Evolutionary conservation across 2,888 invertebrate genomes (phyloP).

Genomic region (Dryomyza anilis): DNA sequence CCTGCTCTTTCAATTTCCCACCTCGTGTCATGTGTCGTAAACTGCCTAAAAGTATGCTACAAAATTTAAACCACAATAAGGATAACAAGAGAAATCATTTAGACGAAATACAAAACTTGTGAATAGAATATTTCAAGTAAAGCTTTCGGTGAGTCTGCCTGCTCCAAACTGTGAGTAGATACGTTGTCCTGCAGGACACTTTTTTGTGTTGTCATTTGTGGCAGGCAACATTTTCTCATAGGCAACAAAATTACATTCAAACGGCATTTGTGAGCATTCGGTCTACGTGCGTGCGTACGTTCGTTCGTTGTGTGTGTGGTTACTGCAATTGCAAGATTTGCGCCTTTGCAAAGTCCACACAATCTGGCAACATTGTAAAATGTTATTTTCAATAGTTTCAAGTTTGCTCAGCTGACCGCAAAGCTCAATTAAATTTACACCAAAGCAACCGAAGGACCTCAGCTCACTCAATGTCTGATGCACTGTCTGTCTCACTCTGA

Average conservation of each 20-base stretch:
- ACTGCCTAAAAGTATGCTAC: constrained; percentile 6
- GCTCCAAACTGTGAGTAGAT: no score
- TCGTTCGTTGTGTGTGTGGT: neutral
- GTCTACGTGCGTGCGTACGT: no score
- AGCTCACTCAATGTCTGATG: neutral
- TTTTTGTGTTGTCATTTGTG: constrained; percentile 4
- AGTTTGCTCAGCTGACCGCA: constrained; percentile 15
- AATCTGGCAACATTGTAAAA: constrained; percentile 4
- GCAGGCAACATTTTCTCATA: constrained; percentile 28
- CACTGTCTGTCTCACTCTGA: neutral
- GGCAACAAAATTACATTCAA: constrained; percentile 3
- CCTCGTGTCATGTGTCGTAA: neutral
- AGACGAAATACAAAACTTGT: constrained; percentile 25
- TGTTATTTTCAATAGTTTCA: constrained; percentile 5
- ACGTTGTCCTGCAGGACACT: constrained; percentile 1
- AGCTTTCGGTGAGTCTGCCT: neutral
- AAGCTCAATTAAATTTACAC: constrained; percentile 14
- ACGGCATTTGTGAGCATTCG: no score
- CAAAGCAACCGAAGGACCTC: neutral
- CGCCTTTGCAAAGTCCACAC: neutral
- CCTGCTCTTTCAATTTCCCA: neutral
- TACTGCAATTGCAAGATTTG: neutral
- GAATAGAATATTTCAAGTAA: constrained; percentile 18
- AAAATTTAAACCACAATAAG: constrained; percentile 30
- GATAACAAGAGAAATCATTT: constrained; percentile 38